Base-by-base conservation (phyloP, 2,888 invertebrate species). In the Temnothorax rugatulus region DNA sequence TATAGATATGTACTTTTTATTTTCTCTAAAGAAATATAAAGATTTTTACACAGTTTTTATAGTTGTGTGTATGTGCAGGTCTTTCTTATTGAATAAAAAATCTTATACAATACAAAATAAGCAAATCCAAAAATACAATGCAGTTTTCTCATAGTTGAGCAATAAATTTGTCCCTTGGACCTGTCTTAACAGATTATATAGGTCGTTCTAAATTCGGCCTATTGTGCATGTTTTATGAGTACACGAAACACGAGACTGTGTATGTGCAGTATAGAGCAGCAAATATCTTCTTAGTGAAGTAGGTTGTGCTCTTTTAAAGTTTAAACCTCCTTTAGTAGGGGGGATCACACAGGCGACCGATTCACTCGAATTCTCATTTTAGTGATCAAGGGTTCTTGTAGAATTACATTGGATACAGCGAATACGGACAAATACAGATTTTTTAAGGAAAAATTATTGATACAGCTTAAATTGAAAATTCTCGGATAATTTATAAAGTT, bases 281-380 rank as follows among this genome's bases (percentile, higher is more conserved):
- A 79, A 47, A 79, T 68, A 69, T 69, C 44, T 59, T 68, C 2
- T 29, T 9, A 34, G 21, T 57, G 15, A 25, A 50, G 5, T 41
- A 29, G 52, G 47, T 59, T 59, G 21, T 59, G 13, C 44, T 38
- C 59, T 79, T 69, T 79, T 79, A 18, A 68, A 77, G 57, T 77
- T 77, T 68, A 69, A 79, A 69, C 7, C 44, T 79, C 34, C 21
- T 52, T 25, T 25, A 64, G 5, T 11, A 29, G 29, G 29, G 29
- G 21, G 34, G 41, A 47, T 77, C 15, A 29, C 15, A 29, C 34
- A n/a, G 13, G 7, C 54, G 9, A 44, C 38, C 9, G 18, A 79
- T 13, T 77, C 13, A 66, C 44, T 77, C 15, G 15, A 76, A 38
- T 57, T 41, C 15, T 44, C 34, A 9, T 79, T 79, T 57, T 38